Evolutionary conservation across 1,140 invertebrate genomes (phyloP), one percentile per base, ranked within the genome.

Genomic region (Colletes latitarsis): DNA sequence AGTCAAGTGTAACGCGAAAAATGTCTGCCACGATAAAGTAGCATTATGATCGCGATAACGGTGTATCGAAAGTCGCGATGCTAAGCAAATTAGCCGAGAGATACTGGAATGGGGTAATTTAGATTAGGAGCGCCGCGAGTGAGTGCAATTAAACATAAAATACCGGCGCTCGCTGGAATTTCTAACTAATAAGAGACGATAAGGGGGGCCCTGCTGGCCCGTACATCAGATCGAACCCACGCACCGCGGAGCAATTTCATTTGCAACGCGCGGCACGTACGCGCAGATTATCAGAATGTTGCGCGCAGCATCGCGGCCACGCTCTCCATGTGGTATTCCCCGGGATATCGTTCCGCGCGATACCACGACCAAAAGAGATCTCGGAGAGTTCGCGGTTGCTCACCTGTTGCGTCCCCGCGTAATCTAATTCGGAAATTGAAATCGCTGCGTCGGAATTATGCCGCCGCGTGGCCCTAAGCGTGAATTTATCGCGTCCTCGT

Each of bases 381-480:
- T 19, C 43, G n/a, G 43, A 12, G 55, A 49, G 9, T 17, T 6
- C 21, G 4, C 68, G 43, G 15, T 30, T 82, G 87, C 82, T 89
- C 89, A 90, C 89, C 89, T 90, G 89, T 90, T 90, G 89, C 87
- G 62, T 68, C 30, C 30, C 30, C 81, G 77, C 72, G 39, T 60
- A 57, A 74, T 80, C 53, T 58, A 66, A 55, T 78, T 78, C 60
- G 57, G 21, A 55, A 72, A 72, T 78, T 72, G 76, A 78, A 78
- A 78, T 78, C 58, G 46, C 57, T 3, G 5, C 14, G 39, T 10
- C 6, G 15, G 19, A 17, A 52, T 71, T 41, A 43, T 8, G 21
- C 12, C 46, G 39, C 15, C 15, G 6, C 14, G 17, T 49, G 49
- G 55, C 15, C n/a, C 0, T 21, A 21, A 2, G 19, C 12, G 46